phyloP scores from a whole-genome alignment of 1,140 invertebrate species.

The Drosophila eugracilis region DNA sequence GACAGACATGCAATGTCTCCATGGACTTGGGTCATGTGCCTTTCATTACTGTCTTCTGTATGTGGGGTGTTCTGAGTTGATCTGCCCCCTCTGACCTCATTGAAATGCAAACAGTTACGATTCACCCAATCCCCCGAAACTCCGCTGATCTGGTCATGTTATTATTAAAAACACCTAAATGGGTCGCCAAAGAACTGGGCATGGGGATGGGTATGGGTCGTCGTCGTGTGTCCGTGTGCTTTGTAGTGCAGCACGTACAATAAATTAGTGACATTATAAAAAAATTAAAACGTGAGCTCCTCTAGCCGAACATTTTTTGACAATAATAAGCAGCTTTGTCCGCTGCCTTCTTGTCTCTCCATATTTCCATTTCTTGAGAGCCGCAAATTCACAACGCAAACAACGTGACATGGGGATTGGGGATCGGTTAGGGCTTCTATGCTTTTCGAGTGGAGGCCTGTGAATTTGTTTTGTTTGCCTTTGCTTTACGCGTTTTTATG shows the following conservation, averaged over 20 bases:
- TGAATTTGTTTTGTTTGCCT: constrained; percentile 56
- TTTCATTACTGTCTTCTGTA: constrained; percentile 4
- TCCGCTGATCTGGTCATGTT: constrained; percentile 51
- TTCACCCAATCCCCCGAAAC: constrained; percentile 3
- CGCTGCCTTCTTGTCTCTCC: constrained; percentile 17
- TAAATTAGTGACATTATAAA: constrained; percentile 82
- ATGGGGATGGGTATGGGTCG: constrained; percentile 14
- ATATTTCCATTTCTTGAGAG: constrained; percentile 23
- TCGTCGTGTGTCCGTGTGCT: constrained; percentile 53
- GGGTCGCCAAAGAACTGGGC: constrained; percentile 52
- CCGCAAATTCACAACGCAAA: constrained; percentile 72
- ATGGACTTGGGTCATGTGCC: constrained; percentile 55
- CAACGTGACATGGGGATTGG: constrained; percentile 62
- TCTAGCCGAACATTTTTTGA: constrained; percentile 67
- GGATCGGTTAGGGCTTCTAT: neutral
- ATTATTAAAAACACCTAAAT: constrained; percentile 81
- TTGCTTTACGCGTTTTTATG: constrained; percentile 71
- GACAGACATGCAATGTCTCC: constrained; percentile 30
- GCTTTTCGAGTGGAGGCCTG: constrained; percentile 27
- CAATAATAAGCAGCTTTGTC: constrained; percentile 72
- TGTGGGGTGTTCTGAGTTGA: neutral
- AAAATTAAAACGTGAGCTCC: constrained; percentile 81
- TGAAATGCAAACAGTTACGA: constrained; percentile 62
- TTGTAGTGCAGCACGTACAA: constrained; percentile 81
- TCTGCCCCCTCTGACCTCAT: constrained; percentile 49